phyloP scores from a whole-genome alignment of 2,797 vertebrate genomes.

The Microctenopoma stevenorrisi region DNA sequence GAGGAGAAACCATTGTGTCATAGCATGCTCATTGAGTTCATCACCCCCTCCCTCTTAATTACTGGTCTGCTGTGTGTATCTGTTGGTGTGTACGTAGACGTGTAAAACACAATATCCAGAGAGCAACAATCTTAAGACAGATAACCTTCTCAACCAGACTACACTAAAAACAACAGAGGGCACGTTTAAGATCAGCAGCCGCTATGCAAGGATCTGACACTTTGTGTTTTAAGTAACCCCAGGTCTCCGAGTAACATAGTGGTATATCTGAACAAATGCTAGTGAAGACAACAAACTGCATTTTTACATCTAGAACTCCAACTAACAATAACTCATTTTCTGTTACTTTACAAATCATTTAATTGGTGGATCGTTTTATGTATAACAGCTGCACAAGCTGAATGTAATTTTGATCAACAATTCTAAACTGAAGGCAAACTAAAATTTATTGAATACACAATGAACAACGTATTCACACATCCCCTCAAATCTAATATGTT shows the following conservation, averaged over 20 bases:
- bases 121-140: background rate
- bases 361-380: too few relatives aligned
- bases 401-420: too few relatives aligned
- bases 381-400: too few relatives aligned
- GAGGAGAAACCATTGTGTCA: conserved; percentile 77
- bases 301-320: too few relatives aligned
- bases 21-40: conserved; percentile 45
- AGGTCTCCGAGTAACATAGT: background rate
- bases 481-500: too few relatives aligned
- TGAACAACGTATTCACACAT: too few relatives aligned
- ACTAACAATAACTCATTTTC: too few relatives aligned
- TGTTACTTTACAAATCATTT: too few relatives aligned
- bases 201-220: background rate
- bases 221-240: background rate
- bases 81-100: background rate
- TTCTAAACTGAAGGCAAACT: too few relatives aligned
- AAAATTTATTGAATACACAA: too few relatives aligned
- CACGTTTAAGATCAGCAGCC: conserved; percentile 8
- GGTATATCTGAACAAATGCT: background rate
- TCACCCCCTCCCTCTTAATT: conserved; percentile 38
- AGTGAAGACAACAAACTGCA: too few relatives aligned
- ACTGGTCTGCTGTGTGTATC: conserved; percentile 39
- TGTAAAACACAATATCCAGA: conserved; percentile 1
- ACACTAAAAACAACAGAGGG: background rate
- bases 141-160: conserved; percentile 24